Evolutionary conservation across 2,113 vertebrate genomes (phyloP), one percentile per base, ranked within the genome.

Genomic region (Chlorodrepanis virens): DNA sequence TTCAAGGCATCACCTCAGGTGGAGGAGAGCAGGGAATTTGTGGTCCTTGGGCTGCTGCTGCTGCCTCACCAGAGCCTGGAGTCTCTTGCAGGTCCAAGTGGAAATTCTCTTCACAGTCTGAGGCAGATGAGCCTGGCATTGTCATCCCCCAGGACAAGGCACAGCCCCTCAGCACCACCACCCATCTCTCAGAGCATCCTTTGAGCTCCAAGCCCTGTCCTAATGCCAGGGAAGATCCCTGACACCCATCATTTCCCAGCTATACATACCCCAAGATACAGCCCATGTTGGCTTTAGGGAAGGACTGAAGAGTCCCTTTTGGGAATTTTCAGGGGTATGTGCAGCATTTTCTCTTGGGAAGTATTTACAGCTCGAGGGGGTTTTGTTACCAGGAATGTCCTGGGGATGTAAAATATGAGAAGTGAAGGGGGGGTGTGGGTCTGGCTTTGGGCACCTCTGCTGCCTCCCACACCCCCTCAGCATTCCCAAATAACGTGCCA

Each of bases 61-160:
- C 11, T 39, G 53, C 77, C 47, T 91, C 56, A 98, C 31, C 52
- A 96, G 29, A 29, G 80, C 53, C 77, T 90, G 97, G 77, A 98
- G 80, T 20, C 67, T 96, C 75, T 61, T 92, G 53, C 96, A 78
- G 39, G 93, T 97, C 63, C 72, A 79, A 44, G 40, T 35, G 2
- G 98, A 60, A 54, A 98, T 98, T 82, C 97, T 97, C 44, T 96
- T 97, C 9, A 83, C 71, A 29, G 60, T 96, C 98, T 98, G 79
- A 81, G 89, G 80, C 24, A 92, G 40, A 83, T 12, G 25, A 35
- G 18, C 31, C 39, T 22, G 22, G 29, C 1, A 2, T 4, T 31
- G 17, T 19, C 29, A 23, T 33, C 12, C 22, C 17, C 5, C 29
- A 12, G 49, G 3, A 8, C 22, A 1, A 1, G 9, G 27, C 27